phyloP scores from a whole-genome alignment of 2,797 vertebrate species.

The Salarias fasciatus region DNA sequence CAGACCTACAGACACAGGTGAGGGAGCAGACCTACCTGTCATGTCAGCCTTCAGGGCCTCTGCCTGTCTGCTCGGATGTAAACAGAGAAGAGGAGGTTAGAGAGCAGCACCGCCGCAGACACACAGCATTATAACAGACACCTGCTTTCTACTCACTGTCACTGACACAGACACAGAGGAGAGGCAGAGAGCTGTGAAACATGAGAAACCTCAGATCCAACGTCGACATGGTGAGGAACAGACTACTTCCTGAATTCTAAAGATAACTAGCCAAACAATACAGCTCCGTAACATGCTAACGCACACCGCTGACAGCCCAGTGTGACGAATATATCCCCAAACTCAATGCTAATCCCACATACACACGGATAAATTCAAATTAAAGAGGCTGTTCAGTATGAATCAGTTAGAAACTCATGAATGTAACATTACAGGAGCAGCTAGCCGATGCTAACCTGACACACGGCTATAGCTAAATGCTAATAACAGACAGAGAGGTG shows the following conservation, averaged over 20 bases:
- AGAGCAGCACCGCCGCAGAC: background rate
- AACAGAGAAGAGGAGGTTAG: constrained; percentile 59
- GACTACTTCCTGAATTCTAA: constrained; percentile 26
- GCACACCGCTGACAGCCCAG: background rate
- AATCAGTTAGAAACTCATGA: too few relatives aligned
- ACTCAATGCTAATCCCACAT: too few relatives aligned
- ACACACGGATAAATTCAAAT: fast-evolving
- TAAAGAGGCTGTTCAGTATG: background rate
- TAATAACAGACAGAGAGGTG: constrained; percentile 33
- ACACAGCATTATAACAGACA: background rate
- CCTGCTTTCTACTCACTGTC: too few relatives aligned
- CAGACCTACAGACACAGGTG: too few relatives aligned
- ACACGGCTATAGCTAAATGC: constrained; percentile 55
- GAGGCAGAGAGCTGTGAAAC: background rate
- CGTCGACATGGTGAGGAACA: constrained; percentile 5
- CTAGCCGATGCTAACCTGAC: constrained; percentile 45
- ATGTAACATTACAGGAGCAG: background rate
- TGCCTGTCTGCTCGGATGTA: constrained; percentile 90
- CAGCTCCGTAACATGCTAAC: background rate
- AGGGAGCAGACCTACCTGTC: constrained; percentile 87
- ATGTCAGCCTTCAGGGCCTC: constrained; percentile 99
- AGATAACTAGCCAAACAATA: background rate
- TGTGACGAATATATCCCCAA: background rate
- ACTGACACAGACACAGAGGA: background rate
- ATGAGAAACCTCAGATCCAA: background rate